These are phyloP conservation scores for Hypomesus transpacificus DNA, from an alignment of 2,113 vertebrate genomes.

Conservation along the genomic window DNA sequence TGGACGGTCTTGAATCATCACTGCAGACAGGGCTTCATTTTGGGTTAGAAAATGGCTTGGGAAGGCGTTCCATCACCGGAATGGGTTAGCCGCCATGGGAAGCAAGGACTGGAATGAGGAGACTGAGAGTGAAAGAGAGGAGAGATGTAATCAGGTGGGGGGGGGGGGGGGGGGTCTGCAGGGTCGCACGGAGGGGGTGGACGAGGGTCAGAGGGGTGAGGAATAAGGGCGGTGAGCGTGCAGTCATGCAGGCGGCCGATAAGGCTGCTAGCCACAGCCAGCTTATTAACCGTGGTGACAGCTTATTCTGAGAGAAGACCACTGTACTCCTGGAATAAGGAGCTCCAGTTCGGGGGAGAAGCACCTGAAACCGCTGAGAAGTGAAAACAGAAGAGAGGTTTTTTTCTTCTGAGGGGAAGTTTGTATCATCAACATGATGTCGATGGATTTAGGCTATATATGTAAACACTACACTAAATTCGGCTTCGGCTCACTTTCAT, in stretches of 20 bases:
- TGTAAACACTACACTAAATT: no score
- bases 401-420: no score
- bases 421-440: no score
- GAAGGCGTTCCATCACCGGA: constrained; percentile 34
- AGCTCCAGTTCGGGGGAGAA: no score
- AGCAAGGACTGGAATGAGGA: constrained; percentile 35
- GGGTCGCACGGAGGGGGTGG: constrained; percentile 30
- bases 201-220: background rate
- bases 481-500: no score
- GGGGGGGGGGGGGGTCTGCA: constrained; percentile 36
- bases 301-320: no score
- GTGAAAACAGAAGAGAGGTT: no score
- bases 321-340: no score
- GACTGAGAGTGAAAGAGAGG: constrained; percentile 44
- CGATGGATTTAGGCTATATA: no score
- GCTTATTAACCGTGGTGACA: no score
- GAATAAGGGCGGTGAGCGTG: constrained; percentile 17
- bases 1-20: constrained; percentile 42
- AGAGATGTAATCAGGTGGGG: constrained; percentile 46
- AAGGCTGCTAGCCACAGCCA: constrained; percentile 19
- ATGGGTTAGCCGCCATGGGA: constrained; percentile 40
- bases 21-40: constrained; percentile 29
- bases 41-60: constrained; percentile 36
- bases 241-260: constrained; percentile 38
- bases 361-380: no score